phyloP scores from a whole-genome alignment of 2,888 invertebrate genomes.

The Mimas tiliae region DNA sequence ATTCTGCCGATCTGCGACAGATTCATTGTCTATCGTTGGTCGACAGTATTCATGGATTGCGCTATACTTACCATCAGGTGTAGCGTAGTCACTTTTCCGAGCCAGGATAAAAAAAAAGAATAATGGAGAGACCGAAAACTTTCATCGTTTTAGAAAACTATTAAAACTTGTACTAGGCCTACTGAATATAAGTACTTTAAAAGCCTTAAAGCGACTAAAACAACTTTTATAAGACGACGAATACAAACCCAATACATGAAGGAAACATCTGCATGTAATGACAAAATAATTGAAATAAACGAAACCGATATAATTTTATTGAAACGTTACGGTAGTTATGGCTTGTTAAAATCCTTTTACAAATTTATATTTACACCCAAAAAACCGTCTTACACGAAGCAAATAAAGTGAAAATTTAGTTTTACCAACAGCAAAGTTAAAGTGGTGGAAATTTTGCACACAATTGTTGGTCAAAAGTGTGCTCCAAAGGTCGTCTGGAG shows the following conservation, averaged over 20 bases:
- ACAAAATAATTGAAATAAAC: slow-evolving; percentile 24
- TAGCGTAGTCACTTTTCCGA: no score
- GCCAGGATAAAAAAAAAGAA: no score
- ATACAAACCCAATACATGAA: background rate
- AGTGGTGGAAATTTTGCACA: slow-evolving; percentile 28
- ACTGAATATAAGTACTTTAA: no score
- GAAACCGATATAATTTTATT: slow-evolving; percentile 13
- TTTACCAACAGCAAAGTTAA: slow-evolving; percentile 20
- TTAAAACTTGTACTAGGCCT: no score
- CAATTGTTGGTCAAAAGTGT: slow-evolving; percentile 42
- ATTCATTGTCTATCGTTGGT: no score
- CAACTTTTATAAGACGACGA: background rate
- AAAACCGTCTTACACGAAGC: background rate
- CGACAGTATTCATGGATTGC: no score
- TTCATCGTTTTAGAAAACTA: no score
- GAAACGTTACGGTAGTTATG: background rate
- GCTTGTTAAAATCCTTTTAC: background rate
- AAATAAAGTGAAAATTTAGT: background rate
- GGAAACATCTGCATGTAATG: background rate
- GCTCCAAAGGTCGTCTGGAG: slow-evolving; percentile 51
- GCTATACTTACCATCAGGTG: no score
- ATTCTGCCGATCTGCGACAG: no score
- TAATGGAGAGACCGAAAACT: no score
- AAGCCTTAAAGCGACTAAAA: background rate
- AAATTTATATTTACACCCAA: slow-evolving; percentile 1